These are phyloP conservation scores for Eulemur rubriventer DNA, from an alignment of 2,797 vertebrate species.

Conservation along the genomic window DNA sequence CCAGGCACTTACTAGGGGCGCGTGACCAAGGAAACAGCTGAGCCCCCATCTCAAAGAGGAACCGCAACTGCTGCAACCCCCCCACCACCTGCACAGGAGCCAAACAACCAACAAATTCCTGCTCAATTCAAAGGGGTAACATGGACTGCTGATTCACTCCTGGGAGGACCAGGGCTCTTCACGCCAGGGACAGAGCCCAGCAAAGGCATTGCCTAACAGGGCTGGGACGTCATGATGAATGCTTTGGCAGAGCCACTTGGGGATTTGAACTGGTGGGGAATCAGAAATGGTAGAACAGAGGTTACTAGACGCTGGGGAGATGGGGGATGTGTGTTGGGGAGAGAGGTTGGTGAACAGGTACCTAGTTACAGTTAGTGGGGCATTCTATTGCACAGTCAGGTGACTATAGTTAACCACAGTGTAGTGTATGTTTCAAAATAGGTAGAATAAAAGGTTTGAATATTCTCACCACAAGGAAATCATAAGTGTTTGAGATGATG, in stretches of 20 bases:
- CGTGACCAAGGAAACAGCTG: constrained; percentile 78
- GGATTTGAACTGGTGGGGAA: background rate
- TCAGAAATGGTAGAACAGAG: background rate
- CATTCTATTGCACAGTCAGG: background rate
- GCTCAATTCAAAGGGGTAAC: background rate
- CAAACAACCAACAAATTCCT: constrained; percentile 24
- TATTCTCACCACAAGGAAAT: background rate
- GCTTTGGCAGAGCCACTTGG: background rate
- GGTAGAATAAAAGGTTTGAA: background rate
- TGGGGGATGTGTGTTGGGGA: background rate
- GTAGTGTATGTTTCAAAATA: background rate
- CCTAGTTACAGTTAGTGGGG: background rate
- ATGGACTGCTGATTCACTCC: constrained; percentile 50
- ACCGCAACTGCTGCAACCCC: constrained; percentile 49
- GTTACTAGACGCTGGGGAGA: background rate
- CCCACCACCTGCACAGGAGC: constrained; percentile 69
- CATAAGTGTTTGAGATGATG: background rate
- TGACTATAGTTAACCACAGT: background rate
- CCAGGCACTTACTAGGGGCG: constrained; percentile 53
- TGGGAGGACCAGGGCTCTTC: background rate
- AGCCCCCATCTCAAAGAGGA: constrained; percentile 77
- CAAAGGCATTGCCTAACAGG: background rate
- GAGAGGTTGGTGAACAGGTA: background rate
- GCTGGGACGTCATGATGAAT: background rate
- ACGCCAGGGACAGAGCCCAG: background rate